A percentile compares a stretch with the other conserved stretches of the same genome.
Conservation (phyloP, 92 coral and sea anemone genomes). For the Actinostola sp. region DNA sequence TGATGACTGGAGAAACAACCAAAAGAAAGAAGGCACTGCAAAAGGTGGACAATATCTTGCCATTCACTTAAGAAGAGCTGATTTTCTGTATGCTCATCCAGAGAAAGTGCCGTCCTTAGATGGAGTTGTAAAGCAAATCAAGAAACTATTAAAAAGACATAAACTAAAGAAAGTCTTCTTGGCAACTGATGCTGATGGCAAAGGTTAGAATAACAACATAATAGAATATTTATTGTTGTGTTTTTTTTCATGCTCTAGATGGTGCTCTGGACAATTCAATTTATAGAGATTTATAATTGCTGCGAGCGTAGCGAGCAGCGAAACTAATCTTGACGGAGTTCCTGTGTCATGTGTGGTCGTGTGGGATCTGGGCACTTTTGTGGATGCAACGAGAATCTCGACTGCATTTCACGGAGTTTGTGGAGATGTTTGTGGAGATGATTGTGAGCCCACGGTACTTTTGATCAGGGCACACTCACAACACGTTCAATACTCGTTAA, state of each 20-base stretch:
- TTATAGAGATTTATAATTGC: no score
- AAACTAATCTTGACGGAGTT: no score
- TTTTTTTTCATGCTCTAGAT: background rate
- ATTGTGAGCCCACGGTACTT: no score
- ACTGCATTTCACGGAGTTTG: no score
- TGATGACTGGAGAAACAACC: constrained; percentile 92
- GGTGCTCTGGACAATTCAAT: no score
- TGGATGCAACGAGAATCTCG: no score
- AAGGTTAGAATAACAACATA: constrained; percentile 54
- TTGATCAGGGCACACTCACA: no score
- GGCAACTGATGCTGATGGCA: constrained; percentile 85
- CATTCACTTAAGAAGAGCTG: constrained; percentile 89
- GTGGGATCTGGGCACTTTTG: no score
- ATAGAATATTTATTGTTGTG: background rate
- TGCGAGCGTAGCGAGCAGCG: no score
- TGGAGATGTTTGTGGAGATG: no score
- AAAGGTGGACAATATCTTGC: constrained; percentile 93
- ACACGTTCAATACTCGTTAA: no score
- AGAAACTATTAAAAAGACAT: constrained; percentile 72
- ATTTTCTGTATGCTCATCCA: constrained; percentile 90
- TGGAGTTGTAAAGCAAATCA: constrained; percentile 83
- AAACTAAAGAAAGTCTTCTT: constrained; percentile 86
- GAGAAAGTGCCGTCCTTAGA: constrained; percentile 86
- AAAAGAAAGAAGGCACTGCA: constrained; percentile 86
- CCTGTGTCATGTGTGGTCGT: no score